A percentile compares a stretch with the other conserved stretches of the same genome.
These are phyloP conservation scores for Trachythela sp. DNA, from an alignment of 64 coral and sea anemone species.

Conservation along the genomic window DNA sequence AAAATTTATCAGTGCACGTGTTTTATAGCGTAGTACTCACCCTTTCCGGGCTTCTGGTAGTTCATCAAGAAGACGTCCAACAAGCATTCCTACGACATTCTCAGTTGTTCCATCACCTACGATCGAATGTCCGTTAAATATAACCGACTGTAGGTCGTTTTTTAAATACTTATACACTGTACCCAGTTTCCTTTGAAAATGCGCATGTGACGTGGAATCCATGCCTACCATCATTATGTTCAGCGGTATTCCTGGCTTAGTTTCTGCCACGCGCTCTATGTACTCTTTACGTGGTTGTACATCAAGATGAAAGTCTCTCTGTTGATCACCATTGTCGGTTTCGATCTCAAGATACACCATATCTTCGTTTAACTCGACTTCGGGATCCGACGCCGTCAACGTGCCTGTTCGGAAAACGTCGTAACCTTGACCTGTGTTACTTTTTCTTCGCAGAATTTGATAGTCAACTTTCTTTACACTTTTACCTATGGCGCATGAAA, in stretches of 20 bases:
- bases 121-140: constrained; percentile 59
- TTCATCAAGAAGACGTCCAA: constrained; percentile 25
- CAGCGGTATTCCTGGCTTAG: constrained; percentile 23
- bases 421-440: background rate
- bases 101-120: constrained; percentile 67
- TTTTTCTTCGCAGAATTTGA: background rate
- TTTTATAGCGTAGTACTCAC: background rate
- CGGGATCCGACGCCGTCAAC: background rate
- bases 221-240: constrained; percentile 49
- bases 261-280: background rate
- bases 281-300: background rate
- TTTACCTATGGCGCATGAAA: no score
- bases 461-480: background rate
- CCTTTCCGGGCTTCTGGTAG: constrained; percentile 22
- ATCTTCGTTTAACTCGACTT: background rate
- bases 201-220: constrained; percentile 59
- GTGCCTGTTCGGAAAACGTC: background rate
- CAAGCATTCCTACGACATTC: constrained; percentile 43
- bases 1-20: background rate
- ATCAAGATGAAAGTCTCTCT: background rate
- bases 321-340: background rate
- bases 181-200: constrained; percentile 62
- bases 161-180: constrained; percentile 46
- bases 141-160: constrained; percentile 37
- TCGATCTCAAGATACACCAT: constrained; percentile 53